Evolutionary conservation across 1,140 invertebrate genomes (phyloP).

Genomic region (Ectropis grisescens): DNA sequence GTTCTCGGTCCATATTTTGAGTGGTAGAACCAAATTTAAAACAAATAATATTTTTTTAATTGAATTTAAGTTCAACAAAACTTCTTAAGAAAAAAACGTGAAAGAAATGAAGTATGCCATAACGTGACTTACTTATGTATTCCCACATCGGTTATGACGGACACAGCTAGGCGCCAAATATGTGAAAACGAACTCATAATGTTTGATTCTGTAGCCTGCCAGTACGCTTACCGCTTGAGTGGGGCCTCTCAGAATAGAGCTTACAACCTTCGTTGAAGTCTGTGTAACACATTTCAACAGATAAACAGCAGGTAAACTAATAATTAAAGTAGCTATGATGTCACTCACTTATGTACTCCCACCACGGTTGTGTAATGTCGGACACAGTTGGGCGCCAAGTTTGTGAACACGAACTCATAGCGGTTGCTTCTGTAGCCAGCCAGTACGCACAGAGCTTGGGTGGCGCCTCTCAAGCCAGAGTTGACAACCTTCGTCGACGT

Average conservation of each 20-base stretch:
- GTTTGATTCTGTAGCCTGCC: slow-evolving; percentile 84
- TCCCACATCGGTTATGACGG: slow-evolving; percentile 89
- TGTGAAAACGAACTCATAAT: slow-evolving; percentile 98
- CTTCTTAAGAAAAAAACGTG: no score
- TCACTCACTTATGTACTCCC: slow-evolving; percentile 82
- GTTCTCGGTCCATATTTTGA: no score
- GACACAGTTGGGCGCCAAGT: slow-evolving; percentile 85
- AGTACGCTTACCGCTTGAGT: slow-evolving; percentile 93
- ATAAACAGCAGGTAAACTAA: no score
- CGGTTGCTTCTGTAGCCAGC: slow-evolving; percentile 86
- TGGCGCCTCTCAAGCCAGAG: slow-evolving; percentile 87
- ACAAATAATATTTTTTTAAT: no score
- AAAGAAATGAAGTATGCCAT: no score
- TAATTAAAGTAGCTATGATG: no score
- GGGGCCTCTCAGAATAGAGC: slow-evolving; percentile 87
- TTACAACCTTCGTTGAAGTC: slow-evolving; percentile 87
- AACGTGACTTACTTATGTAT: slow-evolving; percentile 77
- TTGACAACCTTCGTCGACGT: slow-evolving; percentile 89
- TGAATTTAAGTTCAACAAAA: no score
- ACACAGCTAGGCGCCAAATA: slow-evolving; percentile 88
- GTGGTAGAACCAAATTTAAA: no score
- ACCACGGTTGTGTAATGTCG: slow-evolving; percentile 92
- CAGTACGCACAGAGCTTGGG: slow-evolving; percentile 91
- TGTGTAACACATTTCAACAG: slow-evolving; percentile 86
- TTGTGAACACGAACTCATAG: slow-evolving; percentile 98